Base-by-base conservation (phyloP, 2,888 invertebrate genomes). In the Nipponacmea schrenckii region DNA sequence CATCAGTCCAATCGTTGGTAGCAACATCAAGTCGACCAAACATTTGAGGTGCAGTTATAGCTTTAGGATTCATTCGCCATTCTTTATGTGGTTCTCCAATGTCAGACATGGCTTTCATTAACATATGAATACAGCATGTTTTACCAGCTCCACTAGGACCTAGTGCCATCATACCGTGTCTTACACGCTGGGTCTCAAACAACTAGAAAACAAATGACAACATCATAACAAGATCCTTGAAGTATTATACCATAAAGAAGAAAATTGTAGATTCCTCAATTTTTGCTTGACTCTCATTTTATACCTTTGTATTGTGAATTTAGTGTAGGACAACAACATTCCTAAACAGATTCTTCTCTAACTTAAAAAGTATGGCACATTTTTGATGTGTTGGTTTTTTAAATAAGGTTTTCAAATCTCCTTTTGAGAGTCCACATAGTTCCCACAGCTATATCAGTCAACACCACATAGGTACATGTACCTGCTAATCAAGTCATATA, bases 1-100 rank as follows among this genome's bases (percentile, higher is more conserved):
- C 98, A 88, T 98, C 97, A 0, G 97, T 98, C 98, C 98, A 98
- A 86, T 98, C 98, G 86, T 98, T 98, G 1, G 97, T 98, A 2
- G 97, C 97, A 0, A 98, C 97, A 86, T 98, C 97, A 27, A 97
- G 90, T 44, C 96, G 92, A 0, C 98, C 98, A 87, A 98, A 98
- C 98, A 98, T 98, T 91, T 98, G 97, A 0, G 97, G 93, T 0
- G 97, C 95, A 17, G 97, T 97, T 84, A 98, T 97, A 20, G 97
- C 95, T 90, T 98, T 98, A 0, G 98, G 98, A 90, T 98, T 98
- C 97, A 98, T 97, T 79, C 97, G 91, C 96, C 97, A 96, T 91
- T 98, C 97, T 79, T 94, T 94, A 89, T 97, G 97, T 4, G 91
- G 91, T 62, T 94, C 92, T 62, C 96, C 97, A 86, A 93, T 94